phyloP scores from a whole-genome alignment of 2,888 invertebrate species.

The Mythimna loreyi region DNA sequence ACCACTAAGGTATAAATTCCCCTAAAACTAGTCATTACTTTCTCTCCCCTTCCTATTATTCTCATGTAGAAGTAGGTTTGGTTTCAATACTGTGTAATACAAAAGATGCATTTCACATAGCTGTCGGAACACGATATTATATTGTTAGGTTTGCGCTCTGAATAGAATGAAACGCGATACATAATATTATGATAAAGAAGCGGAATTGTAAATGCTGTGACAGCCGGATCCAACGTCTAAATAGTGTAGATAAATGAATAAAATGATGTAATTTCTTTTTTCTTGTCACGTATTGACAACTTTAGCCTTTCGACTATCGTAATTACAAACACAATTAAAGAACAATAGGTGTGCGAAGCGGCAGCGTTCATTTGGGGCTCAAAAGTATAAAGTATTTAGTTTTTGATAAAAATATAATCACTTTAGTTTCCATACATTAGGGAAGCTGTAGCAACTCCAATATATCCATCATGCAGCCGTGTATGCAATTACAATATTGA shows the following conservation, averaged over 20 bases:
- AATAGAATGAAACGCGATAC: constrained; percentile 44
- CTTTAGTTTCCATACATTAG: too few species aligned
- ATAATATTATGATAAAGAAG: constrained; percentile 30
- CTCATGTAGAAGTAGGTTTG: not conserved
- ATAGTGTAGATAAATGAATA: not conserved
- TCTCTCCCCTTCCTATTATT: constrained; percentile 17
- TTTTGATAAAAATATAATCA: too few species aligned
- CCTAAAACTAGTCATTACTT: constrained; percentile 2
- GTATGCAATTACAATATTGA: too few species aligned
- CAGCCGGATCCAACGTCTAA: not conserved
- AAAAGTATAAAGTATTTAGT: too few species aligned
- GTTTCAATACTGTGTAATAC: constrained; percentile 9
- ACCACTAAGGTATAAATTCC: not conserved
- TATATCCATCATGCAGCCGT: too few species aligned
- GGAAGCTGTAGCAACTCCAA: too few species aligned
- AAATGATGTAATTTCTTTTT: not conserved
- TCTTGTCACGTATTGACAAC: too few species aligned
- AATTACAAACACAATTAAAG: too few species aligned
- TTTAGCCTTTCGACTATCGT: too few species aligned
- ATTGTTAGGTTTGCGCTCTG: constrained; percentile 34
- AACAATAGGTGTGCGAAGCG: too few species aligned
- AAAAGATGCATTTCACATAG: constrained; percentile 32
- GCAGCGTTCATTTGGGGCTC: too few species aligned
- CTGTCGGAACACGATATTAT: constrained; percentile 40
- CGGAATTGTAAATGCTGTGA: constrained; percentile 17